Base-by-base conservation (phyloP, 2,888 invertebrate genomes). In the Liopterus haemorrhoidalis region DNA sequence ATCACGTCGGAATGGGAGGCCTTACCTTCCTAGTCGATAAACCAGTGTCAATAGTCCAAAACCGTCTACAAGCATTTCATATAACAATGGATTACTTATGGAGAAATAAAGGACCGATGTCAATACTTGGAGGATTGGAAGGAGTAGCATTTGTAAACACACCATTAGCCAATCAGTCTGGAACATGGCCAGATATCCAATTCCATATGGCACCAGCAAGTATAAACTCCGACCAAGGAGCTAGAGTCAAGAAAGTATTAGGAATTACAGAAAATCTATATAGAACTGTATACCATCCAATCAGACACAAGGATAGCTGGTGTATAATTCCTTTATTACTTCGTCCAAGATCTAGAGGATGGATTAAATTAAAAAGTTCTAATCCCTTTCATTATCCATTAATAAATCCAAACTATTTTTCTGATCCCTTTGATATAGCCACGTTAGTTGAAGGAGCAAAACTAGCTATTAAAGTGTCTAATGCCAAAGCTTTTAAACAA, bases 171-270 rank as follows among this genome's bases (percentile, higher is more conserved):
- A 91, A 91, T 58, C 70, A 72, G 36, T 78, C 83, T 2, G 78
- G 81, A 2, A 75, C 82, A 50, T 88, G 86, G 78, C 92, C 92
- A 0, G 92, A 93, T 57, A 81, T 93, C 32, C 90, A 93, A 58
- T 87, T 92, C 57, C 92, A 93, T 60, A 91, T 93, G 83, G 90
- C 91, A 2, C 91, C 92, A 1, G 89, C 92, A 1, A 87, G 86
- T 0, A 81, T 89, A 27, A 83, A 83, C 46, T 87, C 88, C 0
- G 89, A 89, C 59, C 81, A 79, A 42, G 68, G 68, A 3, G 76
- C 79, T 39, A 72, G 89, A 60, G 80, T 86, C 0, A 70, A 79
- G 63, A 79, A 88, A 70, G 83, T 88, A 18, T 66, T 89, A 19
- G 89, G 89, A 0, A 66, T 90, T 1, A 87, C 85, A 25, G 89